Percentiles rank a stretch among this genome's conserved stretches.
Conservation (phyloP, 2,113 vertebrate genomes). For the Lonchura striata region DNA sequence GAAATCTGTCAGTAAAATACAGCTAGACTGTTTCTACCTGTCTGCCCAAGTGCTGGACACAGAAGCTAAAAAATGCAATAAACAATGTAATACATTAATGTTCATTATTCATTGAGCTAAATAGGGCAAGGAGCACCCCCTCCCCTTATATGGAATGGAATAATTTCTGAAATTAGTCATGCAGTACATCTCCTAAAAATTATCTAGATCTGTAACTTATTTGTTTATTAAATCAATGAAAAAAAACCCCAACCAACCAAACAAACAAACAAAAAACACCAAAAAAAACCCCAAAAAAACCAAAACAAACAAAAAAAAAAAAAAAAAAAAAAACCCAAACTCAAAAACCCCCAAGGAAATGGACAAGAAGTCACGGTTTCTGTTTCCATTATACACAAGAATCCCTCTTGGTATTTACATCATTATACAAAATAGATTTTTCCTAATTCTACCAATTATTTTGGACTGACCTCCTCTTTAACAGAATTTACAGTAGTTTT, state of each 20-base stretch:
- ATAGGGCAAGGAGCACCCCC: neutral
- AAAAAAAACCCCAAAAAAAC: too few species aligned
- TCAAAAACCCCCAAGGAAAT: neutral
- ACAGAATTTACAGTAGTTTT: neutral
- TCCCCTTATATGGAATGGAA: neutral
- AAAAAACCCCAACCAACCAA: neutral
- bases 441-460: neutral
- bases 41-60: neutral
- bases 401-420: neutral
- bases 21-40: neutral
- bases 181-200: neutral
- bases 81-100: neutral
- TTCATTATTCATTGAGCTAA: slow-evolving; percentile 16
- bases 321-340: neutral
- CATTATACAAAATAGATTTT: neutral
- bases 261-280: too few species aligned
- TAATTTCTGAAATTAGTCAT: neutral
- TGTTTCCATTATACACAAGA: neutral
- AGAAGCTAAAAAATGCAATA: neutral
- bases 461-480: neutral
- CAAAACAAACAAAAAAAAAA: neutral
- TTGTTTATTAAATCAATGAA: neutral
- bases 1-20: neutral
- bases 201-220: neutral
- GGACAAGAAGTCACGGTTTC: neutral